Conservation (phyloP, 2,113 vertebrate genomes). For the Gambusia holbrooki region DNA sequence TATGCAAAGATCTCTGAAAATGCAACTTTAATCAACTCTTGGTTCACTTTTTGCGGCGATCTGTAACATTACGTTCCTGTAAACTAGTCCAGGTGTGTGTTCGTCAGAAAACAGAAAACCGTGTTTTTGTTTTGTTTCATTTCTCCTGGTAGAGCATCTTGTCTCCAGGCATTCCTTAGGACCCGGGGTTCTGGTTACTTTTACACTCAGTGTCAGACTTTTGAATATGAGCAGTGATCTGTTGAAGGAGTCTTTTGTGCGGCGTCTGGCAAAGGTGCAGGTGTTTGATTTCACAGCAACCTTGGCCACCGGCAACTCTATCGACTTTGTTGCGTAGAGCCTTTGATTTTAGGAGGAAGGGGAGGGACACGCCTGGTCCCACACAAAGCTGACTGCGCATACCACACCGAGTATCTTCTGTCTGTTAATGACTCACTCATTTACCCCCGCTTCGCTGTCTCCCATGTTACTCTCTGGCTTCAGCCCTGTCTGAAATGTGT, state of each 20-base stretch:
- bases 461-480: conserved; percentile 51
- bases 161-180: conserved; percentile 48
- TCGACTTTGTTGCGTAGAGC: conserved; percentile 70
- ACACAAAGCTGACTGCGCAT: conserved; percentile 73
- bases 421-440: conserved; percentile 71
- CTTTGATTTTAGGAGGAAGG: conserved; percentile 78
- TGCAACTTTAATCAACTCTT: background rate
- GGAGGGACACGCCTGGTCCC: conserved; percentile 71
- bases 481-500: conserved; percentile 18
- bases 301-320: conserved; percentile 65
- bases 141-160: conserved; percentile 21
- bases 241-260: conserved; percentile 67
- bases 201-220: conserved; percentile 38
- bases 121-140: background rate
- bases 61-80: background rate
- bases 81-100: conserved; percentile 1
- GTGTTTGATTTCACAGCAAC: conserved; percentile 66
- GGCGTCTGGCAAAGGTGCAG: conserved; percentile 59
- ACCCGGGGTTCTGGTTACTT: conserved; percentile 54
- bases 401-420: conserved; percentile 64
- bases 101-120: conserved; percentile 9
- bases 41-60: background rate
- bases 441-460: conserved; percentile 41
- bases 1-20: background rate
- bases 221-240: conserved; percentile 53